Conservation (phyloP, 2,888 invertebrate species). For the Spilarctia lutea region DNA sequence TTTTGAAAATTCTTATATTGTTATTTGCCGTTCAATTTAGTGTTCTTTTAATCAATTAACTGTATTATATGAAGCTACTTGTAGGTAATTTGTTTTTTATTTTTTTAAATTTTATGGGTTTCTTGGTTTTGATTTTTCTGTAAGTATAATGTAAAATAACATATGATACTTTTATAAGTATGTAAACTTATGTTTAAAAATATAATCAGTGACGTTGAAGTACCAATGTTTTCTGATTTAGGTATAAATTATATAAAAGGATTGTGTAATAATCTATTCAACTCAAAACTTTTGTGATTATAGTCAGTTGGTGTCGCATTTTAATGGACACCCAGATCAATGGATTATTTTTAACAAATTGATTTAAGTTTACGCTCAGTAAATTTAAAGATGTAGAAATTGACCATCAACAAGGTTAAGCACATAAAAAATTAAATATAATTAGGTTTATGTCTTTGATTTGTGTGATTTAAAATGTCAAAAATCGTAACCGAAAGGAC, state of each 20-base stretch:
- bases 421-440: not conserved
- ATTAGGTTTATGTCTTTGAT: not conserved
- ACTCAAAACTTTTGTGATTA: not conserved
- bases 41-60: not conserved
- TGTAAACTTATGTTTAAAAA: too few relatives aligned
- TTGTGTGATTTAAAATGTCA: not conserved
- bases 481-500: not conserved
- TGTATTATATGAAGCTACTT: not conserved
- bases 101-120: not conserved
- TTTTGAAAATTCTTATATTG: not conserved
- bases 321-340: not conserved
- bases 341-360: not conserved
- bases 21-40: not conserved
- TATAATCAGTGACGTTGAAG: not conserved
- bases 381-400: not conserved
- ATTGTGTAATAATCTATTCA: not conserved
- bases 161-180: too few relatives aligned
- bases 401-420: not conserved
- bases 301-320: not conserved
- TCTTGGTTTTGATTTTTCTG: not conserved
- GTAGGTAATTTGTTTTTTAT: not conserved
- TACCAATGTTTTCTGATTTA: not conserved
- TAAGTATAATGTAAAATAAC: not conserved
- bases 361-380: not conserved
- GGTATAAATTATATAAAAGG: not conserved